Percentiles rank a stretch among this genome's conserved stretches.
These are phyloP conservation scores for Unio pictorum DNA, from an alignment of 2,888 invertebrate species.

Conservation along the genomic window DNA sequence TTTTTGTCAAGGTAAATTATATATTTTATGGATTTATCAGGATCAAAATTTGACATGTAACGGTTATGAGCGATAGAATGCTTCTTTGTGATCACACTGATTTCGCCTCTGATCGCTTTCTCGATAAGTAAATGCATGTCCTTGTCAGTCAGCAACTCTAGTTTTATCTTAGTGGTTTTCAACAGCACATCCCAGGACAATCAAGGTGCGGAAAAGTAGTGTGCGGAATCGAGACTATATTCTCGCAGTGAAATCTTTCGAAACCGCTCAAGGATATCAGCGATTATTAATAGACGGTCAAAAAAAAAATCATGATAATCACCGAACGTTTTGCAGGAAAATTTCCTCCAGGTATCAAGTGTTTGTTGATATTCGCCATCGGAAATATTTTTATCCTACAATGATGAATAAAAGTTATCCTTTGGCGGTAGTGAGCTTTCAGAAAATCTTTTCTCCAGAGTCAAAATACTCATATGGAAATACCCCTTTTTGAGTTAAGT, in stretches of 20 bases:
- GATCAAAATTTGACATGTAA: slow-evolving; percentile 34
- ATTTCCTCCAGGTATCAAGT: slow-evolving; percentile 22
- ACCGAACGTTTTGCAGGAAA: background rate
- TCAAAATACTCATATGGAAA: slow-evolving; percentile 8
- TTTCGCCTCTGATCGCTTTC: slow-evolving; percentile 27
- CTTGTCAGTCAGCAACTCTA: slow-evolving; percentile 51
- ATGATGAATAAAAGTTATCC: slow-evolving; percentile 1
- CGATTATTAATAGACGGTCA: slow-evolving; percentile 42
- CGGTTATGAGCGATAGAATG: slow-evolving; percentile 46
- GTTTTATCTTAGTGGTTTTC: slow-evolving; percentile 42
- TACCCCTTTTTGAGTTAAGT: background rate
- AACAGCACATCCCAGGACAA: slow-evolving; percentile 60
- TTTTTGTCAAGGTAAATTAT: slow-evolving; percentile 12
- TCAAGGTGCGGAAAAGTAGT: slow-evolving; percentile 56
- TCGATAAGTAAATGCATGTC: slow-evolving; percentile 47
- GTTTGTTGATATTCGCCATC: slow-evolving; percentile 42
- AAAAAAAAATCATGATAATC: slow-evolving; percentile 8
- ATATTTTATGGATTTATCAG: background rate
- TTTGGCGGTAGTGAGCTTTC: background rate
- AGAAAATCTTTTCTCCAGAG: background rate
- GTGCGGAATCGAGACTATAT: slow-evolving; percentile 51
- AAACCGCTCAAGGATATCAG: slow-evolving; percentile 64
- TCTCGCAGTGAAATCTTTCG: slow-evolving; percentile 40
- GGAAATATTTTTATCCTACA: background rate
- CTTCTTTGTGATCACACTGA: slow-evolving; percentile 31